Evolutionary conservation across 2,888 invertebrate genomes (phyloP).

Genomic region (Drosophila atroscutellata): DNA sequence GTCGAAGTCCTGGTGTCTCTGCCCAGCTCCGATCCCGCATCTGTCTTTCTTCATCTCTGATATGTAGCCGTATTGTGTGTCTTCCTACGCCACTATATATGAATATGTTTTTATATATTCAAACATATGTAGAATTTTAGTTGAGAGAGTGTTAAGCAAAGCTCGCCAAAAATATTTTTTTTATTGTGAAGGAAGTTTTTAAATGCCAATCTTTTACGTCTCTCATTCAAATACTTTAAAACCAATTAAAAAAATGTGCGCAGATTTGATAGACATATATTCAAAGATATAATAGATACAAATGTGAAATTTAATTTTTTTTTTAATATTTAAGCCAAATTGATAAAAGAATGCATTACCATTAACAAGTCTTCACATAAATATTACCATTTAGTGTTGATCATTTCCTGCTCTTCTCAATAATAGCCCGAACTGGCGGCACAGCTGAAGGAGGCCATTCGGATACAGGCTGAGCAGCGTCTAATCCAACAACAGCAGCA

Average conservation of each 20-base stretch:
- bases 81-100: no score
- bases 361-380: not conserved
- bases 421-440: slow-evolving; percentile 84
- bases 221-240: not conserved
- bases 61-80: no score
- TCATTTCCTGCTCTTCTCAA: not conserved
- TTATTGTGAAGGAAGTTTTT: not conserved
- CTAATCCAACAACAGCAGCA: slow-evolving; percentile 87
- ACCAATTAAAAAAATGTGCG: not conserved
- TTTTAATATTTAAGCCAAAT: not conserved
- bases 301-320: not conserved
- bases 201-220: not conserved
- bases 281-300: not conserved
- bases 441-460: slow-evolving; percentile 86
- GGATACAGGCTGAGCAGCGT: slow-evolving; percentile 87
- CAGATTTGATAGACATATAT: not conserved
- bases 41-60: no score
- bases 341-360: not conserved
- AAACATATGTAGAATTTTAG: not conserved
- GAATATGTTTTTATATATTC: not conserved
- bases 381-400: not conserved
- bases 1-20: no score
- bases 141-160: not conserved
- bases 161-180: not conserved
- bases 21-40: no score